Evolutionary conservation across 2,113 vertebrate genomes (phyloP).

Genomic region (Labeo catla): DNA sequence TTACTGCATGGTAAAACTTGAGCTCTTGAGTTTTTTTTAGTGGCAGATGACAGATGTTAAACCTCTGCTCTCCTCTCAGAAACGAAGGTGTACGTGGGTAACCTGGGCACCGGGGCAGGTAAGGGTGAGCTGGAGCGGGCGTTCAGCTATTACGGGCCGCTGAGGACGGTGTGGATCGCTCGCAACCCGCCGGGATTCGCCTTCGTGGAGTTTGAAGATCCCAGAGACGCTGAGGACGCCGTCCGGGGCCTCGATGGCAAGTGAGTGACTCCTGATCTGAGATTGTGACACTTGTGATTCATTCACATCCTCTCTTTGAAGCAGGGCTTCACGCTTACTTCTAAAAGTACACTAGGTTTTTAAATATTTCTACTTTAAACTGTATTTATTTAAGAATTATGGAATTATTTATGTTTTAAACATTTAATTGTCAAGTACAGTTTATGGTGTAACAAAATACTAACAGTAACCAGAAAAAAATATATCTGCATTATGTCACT

Average conservation of each 20-base stretch:
- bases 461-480: too few relatives aligned
- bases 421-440: too few relatives aligned
- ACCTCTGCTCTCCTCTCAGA: conserved; percentile 69
- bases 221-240: conserved; percentile 84
- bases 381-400: too few relatives aligned
- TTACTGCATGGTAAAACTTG: too few relatives aligned
- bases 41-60: not conserved
- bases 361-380: too few relatives aligned
- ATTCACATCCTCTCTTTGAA: too few relatives aligned
- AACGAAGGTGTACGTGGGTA: conserved; percentile 88
- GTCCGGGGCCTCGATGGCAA: conserved; percentile 84
- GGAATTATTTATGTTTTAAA: too few relatives aligned
- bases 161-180: conserved; percentile 89
- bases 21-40: not conserved
- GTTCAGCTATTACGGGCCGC: conserved; percentile 87
- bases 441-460: too few relatives aligned
- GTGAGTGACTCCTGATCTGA: conserved; percentile 67
- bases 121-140: conserved; percentile 88
- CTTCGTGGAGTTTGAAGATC: conserved; percentile 86
- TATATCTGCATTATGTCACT: too few relatives aligned
- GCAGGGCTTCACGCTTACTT: too few relatives aligned
- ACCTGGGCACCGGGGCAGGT: conserved; percentile 86
- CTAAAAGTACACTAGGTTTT: too few relatives aligned
- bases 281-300: not conserved
- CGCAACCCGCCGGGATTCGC: conserved; percentile 90